These are phyloP conservation scores for Marasmarcha lunaedactyla DNA, from an alignment of 2,888 invertebrate genomes.

Conservation along the genomic window DNA sequence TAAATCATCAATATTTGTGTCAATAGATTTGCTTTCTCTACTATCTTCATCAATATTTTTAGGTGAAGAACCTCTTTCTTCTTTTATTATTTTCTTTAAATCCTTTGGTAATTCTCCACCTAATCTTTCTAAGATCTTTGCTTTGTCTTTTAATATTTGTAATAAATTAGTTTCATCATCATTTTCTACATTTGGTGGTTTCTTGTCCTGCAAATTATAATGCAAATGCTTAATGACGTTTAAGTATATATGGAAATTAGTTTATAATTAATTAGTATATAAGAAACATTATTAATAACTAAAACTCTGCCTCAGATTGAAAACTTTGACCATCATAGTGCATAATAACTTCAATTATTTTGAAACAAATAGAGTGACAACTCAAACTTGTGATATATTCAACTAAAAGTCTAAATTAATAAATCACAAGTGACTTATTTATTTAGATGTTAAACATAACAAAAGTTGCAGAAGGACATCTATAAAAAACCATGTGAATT, in stretches of 20 bases:
- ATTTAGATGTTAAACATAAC: neutral
- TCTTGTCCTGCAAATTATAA: constrained; percentile 19
- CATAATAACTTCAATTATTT: constrained; percentile 27
- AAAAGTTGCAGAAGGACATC: neutral
- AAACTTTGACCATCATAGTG: constrained; percentile 61
- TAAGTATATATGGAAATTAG: no score
- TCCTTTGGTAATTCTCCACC: constrained; percentile 66
- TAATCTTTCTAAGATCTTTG: constrained; percentile 59
- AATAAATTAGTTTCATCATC: constrained; percentile 47
- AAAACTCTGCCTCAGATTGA: constrained; percentile 47
- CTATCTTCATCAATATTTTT: constrained; percentile 23
- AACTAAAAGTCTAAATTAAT: constrained; percentile 6
- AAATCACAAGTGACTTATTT: constrained; percentile 6
- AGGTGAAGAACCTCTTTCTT: constrained; percentile 30
- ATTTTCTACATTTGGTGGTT: constrained; percentile 34
- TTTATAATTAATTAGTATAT: neutral
- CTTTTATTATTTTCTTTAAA: constrained; percentile 51
- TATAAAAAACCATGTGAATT: constrained; percentile 16
- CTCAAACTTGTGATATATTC: constrained; percentile 20
- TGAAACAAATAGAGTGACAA: constrained; percentile 17
- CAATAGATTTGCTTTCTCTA: constrained; percentile 20
- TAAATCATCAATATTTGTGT: constrained; percentile 41
- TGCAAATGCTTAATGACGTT: neutral
- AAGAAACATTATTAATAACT: no score
- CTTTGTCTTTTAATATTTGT: constrained; percentile 57